Percentiles rank a stretch among this genome's conserved stretches.
Evolutionary conservation across 2,113 vertebrate genomes (phyloP).

Genomic region (Phrynocephalus versicolor): DNA sequence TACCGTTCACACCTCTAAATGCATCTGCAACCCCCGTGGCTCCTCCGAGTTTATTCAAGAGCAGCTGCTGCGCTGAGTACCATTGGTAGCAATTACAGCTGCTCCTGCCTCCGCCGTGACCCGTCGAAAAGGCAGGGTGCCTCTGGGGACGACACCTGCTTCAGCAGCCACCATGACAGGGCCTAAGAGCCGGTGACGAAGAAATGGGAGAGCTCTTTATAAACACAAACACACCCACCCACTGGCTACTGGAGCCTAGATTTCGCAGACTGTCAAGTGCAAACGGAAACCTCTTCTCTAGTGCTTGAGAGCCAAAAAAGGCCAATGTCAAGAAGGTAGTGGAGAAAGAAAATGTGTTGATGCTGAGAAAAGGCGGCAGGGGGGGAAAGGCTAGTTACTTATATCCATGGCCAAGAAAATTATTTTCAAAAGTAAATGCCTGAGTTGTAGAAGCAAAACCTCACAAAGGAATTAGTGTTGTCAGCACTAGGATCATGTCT

Average conservation of each 20-base stretch:
- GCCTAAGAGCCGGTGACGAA: neutral
- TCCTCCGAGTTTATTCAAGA: neutral
- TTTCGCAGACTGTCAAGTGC: too few species aligned
- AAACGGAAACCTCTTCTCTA: too few species aligned
- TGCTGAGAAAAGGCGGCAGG: neutral
- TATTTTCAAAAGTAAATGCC: too few species aligned
- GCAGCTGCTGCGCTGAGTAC: neutral
- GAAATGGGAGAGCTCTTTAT: neutral
- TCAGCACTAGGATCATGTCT: too few species aligned
- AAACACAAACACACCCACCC: neutral
- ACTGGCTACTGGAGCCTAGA: neutral
- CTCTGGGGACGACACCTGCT: neutral
- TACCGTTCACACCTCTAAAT: neutral
- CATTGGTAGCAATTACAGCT: neutral
- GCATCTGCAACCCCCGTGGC: neutral
- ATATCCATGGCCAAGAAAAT: too few species aligned
- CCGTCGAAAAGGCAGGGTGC: too few species aligned
- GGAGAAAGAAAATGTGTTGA: too few species aligned
- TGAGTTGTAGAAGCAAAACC: too few species aligned
- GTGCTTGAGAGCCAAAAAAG: neutral
- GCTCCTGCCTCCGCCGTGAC: neutral
- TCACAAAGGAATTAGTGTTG: too few species aligned
- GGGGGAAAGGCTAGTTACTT: too few species aligned
- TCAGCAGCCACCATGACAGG: too few species aligned
- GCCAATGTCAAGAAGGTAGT: neutral